Base-by-base conservation (phyloP, 2,888 invertebrate species). In the Synanthedon vespiformis region DNA sequence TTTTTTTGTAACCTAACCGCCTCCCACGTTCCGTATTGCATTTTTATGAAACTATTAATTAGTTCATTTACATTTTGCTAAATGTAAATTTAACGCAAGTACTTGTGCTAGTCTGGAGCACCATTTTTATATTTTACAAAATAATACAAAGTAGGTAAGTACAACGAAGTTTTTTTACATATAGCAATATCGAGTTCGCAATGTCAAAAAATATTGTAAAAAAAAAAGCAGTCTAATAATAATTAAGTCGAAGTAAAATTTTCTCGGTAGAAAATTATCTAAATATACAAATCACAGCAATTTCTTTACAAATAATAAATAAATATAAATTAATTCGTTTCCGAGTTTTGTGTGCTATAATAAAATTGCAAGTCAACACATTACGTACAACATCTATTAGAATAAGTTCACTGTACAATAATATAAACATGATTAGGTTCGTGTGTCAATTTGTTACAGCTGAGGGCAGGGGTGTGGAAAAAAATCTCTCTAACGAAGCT, bases 401-500 rank as follows among this genome's bases (percentile, higher is more conserved):
- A 67, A 64, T 68, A 63, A 70, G 64, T 64, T 69, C 75, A 74
- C 73, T 71, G 77, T 82, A 79, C 80, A 77, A 61, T 64, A 74
- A 77, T 77, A 74, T 75, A 81, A 82, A 81, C 74, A 74, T 70
- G 67, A 76, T 79, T 72, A 72, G 74, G 74, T 75, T 70, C 71
- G 74, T 50, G 50, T 74, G 76, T 73, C 79, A 77, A 80, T 76
- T 81, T 79, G 78, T 71, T 65, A 62, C 58, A 34, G 27, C 40
- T 60, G 58, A 59, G 60, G 22, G 65, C 64, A 65, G 72, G 78
- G 82, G 82, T 72, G 74, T 65, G 68, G 40, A 76, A 73, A 79
- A n/a, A 81, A 82, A 84, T 72, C 71, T 74, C 71, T 68, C 68
- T 85, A 84, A 83, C 82, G 82, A 86, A 80, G 76, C 79, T 74